A percentile compares a stretch with the other conserved stretches of the same genome.
phyloP scores from a whole-genome alignment of 2,113 vertebrate genomes.

The Pipra filicauda region DNA sequence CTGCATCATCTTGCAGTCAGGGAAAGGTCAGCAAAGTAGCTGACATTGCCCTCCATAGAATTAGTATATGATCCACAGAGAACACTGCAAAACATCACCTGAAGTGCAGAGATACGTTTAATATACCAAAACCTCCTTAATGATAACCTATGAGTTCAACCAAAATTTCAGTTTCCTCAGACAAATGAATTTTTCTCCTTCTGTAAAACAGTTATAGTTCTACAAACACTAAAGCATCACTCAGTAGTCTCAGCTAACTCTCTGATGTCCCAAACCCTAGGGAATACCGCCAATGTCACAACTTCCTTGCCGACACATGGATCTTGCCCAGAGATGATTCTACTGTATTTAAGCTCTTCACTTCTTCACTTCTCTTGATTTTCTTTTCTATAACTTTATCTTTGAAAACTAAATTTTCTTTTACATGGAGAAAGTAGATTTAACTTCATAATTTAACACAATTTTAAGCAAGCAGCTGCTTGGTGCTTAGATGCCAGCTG shows the following conservation, averaged over 20 bases:
- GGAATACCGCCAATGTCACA: neutral
- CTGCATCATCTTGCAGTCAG: neutral
- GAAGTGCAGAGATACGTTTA: neutral
- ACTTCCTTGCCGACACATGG: neutral
- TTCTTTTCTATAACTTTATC: neutral
- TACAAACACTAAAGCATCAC: neutral
- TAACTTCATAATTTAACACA: neutral
- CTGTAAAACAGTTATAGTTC: neutral
- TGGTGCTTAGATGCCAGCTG: neutral
- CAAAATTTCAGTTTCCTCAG: neutral
- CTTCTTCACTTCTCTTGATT: neutral
- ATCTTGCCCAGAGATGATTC: neutral
- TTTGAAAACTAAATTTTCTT: neutral
- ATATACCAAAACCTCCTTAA: neutral
- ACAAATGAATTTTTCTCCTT: neutral
- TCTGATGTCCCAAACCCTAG: neutral
- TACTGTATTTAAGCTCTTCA: neutral
- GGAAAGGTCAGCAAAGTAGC: neutral
- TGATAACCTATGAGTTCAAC: neutral
- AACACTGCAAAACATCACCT: neutral
- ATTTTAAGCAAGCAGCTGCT: neutral
- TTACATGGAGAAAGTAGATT: neutral
- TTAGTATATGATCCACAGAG: neutral
- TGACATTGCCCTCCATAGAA: neutral
- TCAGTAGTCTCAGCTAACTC: neutral